phyloP scores from a whole-genome alignment of 2,113 vertebrate genomes.

The Ciconia maguari region DNA sequence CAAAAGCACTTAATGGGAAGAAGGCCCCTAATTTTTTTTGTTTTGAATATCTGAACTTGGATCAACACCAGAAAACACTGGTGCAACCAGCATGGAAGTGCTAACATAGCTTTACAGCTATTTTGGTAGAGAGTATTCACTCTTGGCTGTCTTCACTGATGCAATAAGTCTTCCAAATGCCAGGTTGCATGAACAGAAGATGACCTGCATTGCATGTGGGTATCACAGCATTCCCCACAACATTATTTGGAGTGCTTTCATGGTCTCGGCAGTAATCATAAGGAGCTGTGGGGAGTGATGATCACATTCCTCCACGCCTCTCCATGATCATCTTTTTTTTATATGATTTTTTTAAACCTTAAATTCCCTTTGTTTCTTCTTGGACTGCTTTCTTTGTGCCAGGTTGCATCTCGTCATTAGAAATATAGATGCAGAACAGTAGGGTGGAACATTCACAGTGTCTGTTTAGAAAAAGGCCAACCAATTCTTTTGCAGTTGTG shows the following conservation, averaged over 20 bases:
- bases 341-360: neutral
- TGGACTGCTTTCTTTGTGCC: neutral
- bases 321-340: neutral
- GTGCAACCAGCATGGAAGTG: neutral
- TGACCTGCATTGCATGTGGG: slow-evolving; percentile 60
- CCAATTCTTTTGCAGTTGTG: neutral
- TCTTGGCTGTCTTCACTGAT: slow-evolving; percentile 49
- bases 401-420: neutral
- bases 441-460: neutral
- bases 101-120: slow-evolving; percentile 41
- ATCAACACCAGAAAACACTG: slow-evolving; percentile 7
- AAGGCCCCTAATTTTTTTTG: neutral
- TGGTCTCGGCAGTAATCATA: slow-evolving; percentile 49
- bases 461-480: neutral
- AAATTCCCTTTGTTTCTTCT: neutral
- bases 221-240: slow-evolving; percentile 55
- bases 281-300: slow-evolving; percentile 22
- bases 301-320: slow-evolving; percentile 14
- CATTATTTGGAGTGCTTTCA: slow-evolving; percentile 57
- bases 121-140: slow-evolving; percentile 52
- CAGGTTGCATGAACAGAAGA: slow-evolving; percentile 56
- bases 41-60: neutral
- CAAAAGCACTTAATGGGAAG: neutral
- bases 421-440: neutral
- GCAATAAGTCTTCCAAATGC: slow-evolving; percentile 55